Conservation (phyloP, 2,888 invertebrate genomes). For the Stenichneumon culpator region DNA sequence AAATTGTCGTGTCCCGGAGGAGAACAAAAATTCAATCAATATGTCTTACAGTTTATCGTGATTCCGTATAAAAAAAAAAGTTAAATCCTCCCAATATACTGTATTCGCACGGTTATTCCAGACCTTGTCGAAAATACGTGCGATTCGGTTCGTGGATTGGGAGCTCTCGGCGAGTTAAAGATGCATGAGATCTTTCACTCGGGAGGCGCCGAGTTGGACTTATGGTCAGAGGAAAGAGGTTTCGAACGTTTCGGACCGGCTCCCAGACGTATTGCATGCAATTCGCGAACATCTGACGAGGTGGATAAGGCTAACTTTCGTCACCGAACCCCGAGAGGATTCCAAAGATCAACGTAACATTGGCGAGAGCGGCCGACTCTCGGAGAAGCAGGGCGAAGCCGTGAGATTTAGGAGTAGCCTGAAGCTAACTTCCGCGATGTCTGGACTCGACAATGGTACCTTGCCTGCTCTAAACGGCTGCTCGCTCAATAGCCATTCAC, state of each 20-base stretch:
- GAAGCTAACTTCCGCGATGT: slow-evolving; percentile 74
- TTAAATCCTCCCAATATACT: not conserved
- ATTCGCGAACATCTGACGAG: slow-evolving; percentile 48
- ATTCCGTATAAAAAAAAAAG: not conserved
- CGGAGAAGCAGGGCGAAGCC: slow-evolving; percentile 30
- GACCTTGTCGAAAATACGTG: slow-evolving; percentile 30
- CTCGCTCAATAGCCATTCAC: slow-evolving; percentile 77
- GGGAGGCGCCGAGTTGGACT: slow-evolving; percentile 47
- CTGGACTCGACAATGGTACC: slow-evolving; percentile 76
- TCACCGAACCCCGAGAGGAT: not conserved
- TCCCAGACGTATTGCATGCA: slow-evolving; percentile 28
- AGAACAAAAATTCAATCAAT: no score
- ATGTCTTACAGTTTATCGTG: not conserved
- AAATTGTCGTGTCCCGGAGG: not conserved
- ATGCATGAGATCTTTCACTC: slow-evolving; percentile 54
- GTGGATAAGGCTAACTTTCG: slow-evolving; percentile 24
- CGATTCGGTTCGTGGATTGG: slow-evolving; percentile 28
- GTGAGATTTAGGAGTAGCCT: slow-evolving; percentile 56
- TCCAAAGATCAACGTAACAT: slow-evolving; percentile 25
- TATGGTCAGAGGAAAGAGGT: slow-evolving; percentile 40
- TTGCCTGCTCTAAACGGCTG: slow-evolving; percentile 75
- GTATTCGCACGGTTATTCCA: not conserved
- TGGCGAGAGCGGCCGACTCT: slow-evolving; percentile 2
- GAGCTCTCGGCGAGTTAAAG: slow-evolving; percentile 25
- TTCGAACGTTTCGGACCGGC: slow-evolving; percentile 29